Evolutionary conservation across 2,888 invertebrate genomes (phyloP).

Genomic region (Agonopterix arenella): DNA sequence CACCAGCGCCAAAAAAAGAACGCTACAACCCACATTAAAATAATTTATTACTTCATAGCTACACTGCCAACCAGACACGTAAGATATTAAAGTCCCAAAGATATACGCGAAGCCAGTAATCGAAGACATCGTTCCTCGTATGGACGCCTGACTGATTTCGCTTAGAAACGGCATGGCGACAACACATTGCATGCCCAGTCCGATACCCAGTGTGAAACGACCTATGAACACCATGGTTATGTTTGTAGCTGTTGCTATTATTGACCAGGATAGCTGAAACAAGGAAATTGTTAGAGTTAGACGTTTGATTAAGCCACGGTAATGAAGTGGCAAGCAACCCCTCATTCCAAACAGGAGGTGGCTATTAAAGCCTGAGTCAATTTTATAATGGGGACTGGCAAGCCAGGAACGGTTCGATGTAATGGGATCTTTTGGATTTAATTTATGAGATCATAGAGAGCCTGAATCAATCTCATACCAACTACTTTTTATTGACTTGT

Average conservation of each 20-base stretch:
- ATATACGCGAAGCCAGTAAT: conserved; percentile 17
- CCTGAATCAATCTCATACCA: no score
- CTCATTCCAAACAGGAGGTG: neutral
- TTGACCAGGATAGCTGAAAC: conserved; percentile 33
- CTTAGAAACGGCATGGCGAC: conserved; percentile 65
- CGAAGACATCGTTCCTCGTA: conserved; percentile 22
- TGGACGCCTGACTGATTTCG: conserved; percentile 54
- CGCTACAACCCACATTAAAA: conserved; percentile 17
- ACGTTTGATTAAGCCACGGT: no score
- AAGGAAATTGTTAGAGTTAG: neutral
- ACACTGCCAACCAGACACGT: conserved; percentile 30
- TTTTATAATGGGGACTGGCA: no score
- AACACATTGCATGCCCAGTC: conserved; percentile 58
- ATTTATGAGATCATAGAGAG: no score
- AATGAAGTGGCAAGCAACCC: neutral
- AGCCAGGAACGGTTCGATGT: no score
- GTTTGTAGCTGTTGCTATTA: conserved; percentile 24
- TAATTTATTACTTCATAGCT: conserved; percentile 31
- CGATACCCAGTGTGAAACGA: conserved; percentile 68
- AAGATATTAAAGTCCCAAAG: conserved; percentile 25
- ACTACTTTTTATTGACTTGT: no score
- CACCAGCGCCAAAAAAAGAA: conserved; percentile 18
- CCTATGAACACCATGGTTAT: conserved; percentile 42
- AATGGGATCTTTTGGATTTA: no score
- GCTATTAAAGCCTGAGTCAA: neutral